Evolutionary conservation across 2,888 invertebrate species (phyloP), one percentile per base, ranked within the genome.

Genomic region (Nesidiocoris tenuis): DNA sequence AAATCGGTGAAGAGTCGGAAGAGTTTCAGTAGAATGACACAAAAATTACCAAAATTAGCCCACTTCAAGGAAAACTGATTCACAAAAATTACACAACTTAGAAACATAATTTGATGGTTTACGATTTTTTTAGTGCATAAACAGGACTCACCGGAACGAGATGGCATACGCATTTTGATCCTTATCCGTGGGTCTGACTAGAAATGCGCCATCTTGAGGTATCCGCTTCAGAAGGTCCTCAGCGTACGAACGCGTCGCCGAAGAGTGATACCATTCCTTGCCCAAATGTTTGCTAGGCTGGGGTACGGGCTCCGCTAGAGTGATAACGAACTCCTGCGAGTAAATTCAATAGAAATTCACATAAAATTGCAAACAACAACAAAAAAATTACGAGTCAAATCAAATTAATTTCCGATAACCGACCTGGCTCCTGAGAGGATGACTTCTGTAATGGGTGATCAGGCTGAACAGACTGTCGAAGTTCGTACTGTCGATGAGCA

Each of bases 241-340:
- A 0, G 97, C 95, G 80, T 92, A 90, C 7, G 88, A 87, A 77
- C 96, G 88, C 18, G 90, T 90, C 80, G 94, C 91, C 70, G 89
- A 88, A 0, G 91, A 88, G 82, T 95, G 94, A 86, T 92, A 98
- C 97, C 97, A 98, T 80, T 93, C 93, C 84, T 94, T 93, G 76
- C 90, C 92, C 83, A 96, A 95, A 81, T 98, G 97, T 82, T 94
- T 94, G 82, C 93, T 94, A 19, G 96, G 96, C 83, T 96, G 97
- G 0, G 97, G 97, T 1, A 97, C 96, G 0, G 97, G 95, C 82
- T 95, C 94, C 81, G 89, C 90, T 0, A 98, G 86, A 0, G 90
- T 92, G 80, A 96, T 94, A 25, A 92, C 88, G 84, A 96, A 96
- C 84, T 95, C 94, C 86, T 91, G 81, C 9, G 78, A 80, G 74